These are phyloP conservation scores for Rhea americana DNA, from an alignment of 2,113 vertebrate genomes.

Conservation along the genomic window DNA sequence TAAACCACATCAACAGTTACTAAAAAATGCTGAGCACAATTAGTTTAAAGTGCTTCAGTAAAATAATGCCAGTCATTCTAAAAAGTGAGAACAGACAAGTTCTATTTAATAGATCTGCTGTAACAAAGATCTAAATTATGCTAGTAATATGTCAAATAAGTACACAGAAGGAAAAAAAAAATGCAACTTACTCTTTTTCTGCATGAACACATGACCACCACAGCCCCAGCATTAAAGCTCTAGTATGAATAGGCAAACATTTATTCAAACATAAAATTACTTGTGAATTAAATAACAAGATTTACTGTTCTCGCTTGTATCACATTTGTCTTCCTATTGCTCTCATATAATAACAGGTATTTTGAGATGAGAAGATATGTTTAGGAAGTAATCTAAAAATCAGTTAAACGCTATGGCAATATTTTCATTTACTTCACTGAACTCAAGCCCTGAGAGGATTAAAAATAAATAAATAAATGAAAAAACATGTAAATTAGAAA, in stretches of 20 bases:
- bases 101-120: neutral
- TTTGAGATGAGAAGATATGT: neutral
- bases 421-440: neutral
- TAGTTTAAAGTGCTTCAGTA: neutral
- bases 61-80: neutral
- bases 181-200: neutral
- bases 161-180: neutral
- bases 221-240: neutral
- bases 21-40: neutral
- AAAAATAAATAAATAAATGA: neutral
- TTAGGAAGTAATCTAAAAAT: neutral
- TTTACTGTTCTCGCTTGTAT: neutral
- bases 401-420: neutral
- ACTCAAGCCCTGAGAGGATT: neutral
- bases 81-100: slow-evolving; percentile 11
- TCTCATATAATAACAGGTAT: neutral
- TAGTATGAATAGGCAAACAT: neutral
- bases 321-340: neutral
- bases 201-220: neutral
- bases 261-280: neutral
- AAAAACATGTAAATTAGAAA: slow-evolving; percentile 2
- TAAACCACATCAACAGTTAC: neutral
- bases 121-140: neutral
- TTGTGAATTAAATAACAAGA: neutral
- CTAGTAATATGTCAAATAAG: neutral